Evolutionary conservation across 2,113 vertebrate species (phyloP).

Genomic region (Macaca fascicularis): DNA sequence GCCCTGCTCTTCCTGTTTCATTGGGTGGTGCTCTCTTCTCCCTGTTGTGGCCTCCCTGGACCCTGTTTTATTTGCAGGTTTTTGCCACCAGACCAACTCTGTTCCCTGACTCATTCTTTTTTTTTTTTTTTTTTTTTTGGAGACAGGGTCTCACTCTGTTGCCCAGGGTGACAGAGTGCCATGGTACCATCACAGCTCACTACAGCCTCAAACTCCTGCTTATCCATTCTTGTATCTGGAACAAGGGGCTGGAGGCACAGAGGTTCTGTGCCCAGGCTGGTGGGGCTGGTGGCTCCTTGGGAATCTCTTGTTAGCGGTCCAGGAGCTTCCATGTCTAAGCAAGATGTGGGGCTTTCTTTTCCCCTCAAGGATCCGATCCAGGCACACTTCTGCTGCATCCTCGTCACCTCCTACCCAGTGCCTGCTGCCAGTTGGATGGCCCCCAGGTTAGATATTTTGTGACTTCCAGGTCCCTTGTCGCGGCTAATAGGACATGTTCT

Average conservation of each 20-base stretch:
- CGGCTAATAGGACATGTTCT: conserved; percentile 69
- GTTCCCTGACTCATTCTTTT: conserved; percentile 52
- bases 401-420: neutral
- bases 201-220: too few relatives aligned
- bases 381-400: neutral
- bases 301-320: neutral
- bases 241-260: neutral
- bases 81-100: conserved; percentile 64
- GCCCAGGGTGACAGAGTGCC: too few relatives aligned
- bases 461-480: neutral
- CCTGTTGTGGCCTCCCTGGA: conserved; percentile 48
- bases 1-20: neutral
- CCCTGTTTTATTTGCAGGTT: conserved; percentile 81
- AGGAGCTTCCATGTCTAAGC: neutral
- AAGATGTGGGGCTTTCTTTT: neutral
- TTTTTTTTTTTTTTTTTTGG: neutral
- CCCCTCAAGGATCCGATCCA: neutral
- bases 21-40: conserved; percentile 29
- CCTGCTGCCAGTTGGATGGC: neutral
- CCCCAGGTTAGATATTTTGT: neutral
- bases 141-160: too few relatives aligned
- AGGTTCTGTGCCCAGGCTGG: neutral
- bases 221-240: conserved; percentile 55
- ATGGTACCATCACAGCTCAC: too few relatives aligned
- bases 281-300: conserved; percentile 19